Base-by-base conservation (phyloP, 37 sponge, comb jelly and placozoan species). In the Cladorhizidae sp. region DNA sequence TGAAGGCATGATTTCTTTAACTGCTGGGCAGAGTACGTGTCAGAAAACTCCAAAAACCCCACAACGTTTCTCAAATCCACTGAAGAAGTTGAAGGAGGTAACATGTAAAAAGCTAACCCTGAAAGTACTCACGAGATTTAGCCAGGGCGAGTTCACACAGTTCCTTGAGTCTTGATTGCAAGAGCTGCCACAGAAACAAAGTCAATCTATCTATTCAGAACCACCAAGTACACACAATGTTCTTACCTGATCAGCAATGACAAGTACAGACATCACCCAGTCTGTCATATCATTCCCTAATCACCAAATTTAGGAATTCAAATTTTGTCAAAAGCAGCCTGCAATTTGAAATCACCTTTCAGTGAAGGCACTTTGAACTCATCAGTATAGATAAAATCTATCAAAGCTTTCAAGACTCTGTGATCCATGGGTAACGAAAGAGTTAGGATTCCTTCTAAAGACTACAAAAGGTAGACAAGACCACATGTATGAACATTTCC, bases 301-400 rank as follows among this genome's bases (percentile, higher is more conserved):
- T 36, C 31, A 25, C 35, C 8, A 70, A 75, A 37, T 12, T 0
- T 37, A n/a, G 15, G 28, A 73, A 51, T n/a, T n/a, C n/a, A 67
- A 76, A 40, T 3, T 43, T 15, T 33, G 29, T 25, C 31, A 32
- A 7, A 17, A 54, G 2, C 21, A 37, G 1, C n/a, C n/a, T 25
- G 52, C 5, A 62, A 8, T 33, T 56, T n/a, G n/a, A 59, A 59
- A 23, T 59, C 22, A 71, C 45, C 71, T 43, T 31, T 65, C 12
- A 32, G 26, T 3, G 36, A 7, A 14, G 67, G 59, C 26, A 18
- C 67, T 35, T 17, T 29, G 17, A 40, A 78, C 1, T 28, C 40
- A 69, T 90, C 91, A 12, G 84, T 75, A 58, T 93, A 90, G 31
- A 93, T 83, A 70, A 77, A 93, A 15, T 93, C 76, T 49, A 93